Evolutionary conservation across 2,888 invertebrate species (phyloP).

Genomic region (Stictocephala bisonia): DNA sequence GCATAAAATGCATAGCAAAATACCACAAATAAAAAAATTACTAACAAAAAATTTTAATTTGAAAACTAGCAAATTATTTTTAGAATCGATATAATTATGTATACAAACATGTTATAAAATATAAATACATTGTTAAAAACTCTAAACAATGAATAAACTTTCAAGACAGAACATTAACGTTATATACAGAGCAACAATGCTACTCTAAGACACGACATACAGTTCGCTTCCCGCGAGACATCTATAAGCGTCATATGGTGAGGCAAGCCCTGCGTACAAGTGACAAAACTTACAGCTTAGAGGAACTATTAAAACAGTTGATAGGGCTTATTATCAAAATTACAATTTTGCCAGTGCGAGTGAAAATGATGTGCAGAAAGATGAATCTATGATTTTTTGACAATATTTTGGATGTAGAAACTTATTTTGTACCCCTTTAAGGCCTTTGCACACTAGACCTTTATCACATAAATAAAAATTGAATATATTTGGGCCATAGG

Average conservation of each 20-base stretch:
- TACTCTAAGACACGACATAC: conserved; percentile 23
- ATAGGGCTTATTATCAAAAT: too few relatives aligned
- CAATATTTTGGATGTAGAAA: too few relatives aligned
- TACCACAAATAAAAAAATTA: not conserved
- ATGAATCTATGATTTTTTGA: too few relatives aligned
- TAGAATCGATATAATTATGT: conserved; percentile 36
- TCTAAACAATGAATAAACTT: conserved; percentile 38
- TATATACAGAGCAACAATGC: conserved; percentile 38
- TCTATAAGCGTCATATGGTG: conserved; percentile 45
- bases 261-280: conserved; percentile 3
- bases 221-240: conserved; percentile 16
- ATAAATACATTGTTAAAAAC: conserved; percentile 41
- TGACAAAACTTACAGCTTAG: too few relatives aligned
- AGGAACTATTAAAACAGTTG: too few relatives aligned
- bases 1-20: conserved; percentile 21
- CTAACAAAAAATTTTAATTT: conserved; percentile 23
- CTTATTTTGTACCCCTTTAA: too few relatives aligned
- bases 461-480: too few relatives aligned
- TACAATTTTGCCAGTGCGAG: too few relatives aligned
- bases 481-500: too few relatives aligned
- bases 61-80: conserved; percentile 27
- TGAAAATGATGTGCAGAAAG: too few relatives aligned
- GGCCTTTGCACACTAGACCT: too few relatives aligned
- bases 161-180: conserved; percentile 33
- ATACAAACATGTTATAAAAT: conserved; percentile 34